Evolutionary conservation across 1,140 invertebrate genomes (phyloP).

Genomic region (Aphaenogaster floridana): DNA sequence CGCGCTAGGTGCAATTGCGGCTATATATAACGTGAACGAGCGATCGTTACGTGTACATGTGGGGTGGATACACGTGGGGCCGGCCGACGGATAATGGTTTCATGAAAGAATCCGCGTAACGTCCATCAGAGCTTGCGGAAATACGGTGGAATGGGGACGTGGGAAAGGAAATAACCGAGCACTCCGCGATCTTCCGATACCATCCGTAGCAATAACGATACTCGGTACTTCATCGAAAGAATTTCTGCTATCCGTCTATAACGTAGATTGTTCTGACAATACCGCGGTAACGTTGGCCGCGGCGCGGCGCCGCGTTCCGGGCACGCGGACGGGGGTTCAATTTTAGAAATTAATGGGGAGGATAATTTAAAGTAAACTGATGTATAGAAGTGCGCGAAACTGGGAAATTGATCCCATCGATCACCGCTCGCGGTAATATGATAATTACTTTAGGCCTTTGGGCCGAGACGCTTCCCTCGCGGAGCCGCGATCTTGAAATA

Average conservation of each 20-base stretch:
- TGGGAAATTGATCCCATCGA: constrained; percentile 17
- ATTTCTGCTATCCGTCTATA: constrained; percentile 54
- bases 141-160: background rate
- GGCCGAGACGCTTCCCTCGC: background rate
- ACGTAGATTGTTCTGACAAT: constrained; percentile 46
- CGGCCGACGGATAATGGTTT: constrained; percentile 27
- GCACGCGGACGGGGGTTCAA: background rate
- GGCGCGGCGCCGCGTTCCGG: background rate
- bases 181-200: background rate
- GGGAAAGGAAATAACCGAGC: background rate
- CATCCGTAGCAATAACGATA: constrained; percentile 53
- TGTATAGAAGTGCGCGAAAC: background rate
- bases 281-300: constrained; percentile 5
- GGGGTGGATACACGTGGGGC: constrained; percentile 3
- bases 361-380: constrained; percentile 51
- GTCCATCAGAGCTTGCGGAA: constrained; percentile 35
- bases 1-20: constrained; percentile 40
- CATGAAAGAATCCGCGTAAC: constrained; percentile 53
- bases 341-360: constrained; percentile 43
- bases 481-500: constrained; percentile 2
- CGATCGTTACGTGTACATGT: constrained; percentile 47
- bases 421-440: background rate
- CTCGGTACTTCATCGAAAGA: constrained; percentile 49
- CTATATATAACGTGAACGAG: constrained; percentile 55
- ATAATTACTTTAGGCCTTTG: background rate